Evolutionary conservation across 2,797 vertebrate species (phyloP).

Genomic region (Eulemur mongoz): DNA sequence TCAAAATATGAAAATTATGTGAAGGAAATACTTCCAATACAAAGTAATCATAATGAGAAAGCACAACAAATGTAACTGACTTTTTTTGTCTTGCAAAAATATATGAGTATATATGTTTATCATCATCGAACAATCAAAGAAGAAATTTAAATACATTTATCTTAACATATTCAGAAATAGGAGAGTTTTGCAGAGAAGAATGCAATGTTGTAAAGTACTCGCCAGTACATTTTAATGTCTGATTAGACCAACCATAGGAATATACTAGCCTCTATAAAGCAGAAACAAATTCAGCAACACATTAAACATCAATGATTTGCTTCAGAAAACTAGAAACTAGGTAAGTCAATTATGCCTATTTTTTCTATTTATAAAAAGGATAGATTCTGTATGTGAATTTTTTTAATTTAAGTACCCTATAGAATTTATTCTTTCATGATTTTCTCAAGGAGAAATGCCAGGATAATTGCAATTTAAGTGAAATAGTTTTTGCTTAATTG

Average conservation of each 20-base stretch:
- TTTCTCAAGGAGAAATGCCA: conserved; percentile 25
- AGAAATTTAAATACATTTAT: conserved; percentile 51
- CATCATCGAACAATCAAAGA: neutral
- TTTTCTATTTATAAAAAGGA: neutral
- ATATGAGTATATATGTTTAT: neutral
- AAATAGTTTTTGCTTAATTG: neutral
- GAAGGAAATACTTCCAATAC: conserved; percentile 45
- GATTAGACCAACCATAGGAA: neutral
- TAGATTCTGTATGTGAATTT: neutral
- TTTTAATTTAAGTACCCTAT: neutral
- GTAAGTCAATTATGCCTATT: neutral
- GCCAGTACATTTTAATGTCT: neutral
- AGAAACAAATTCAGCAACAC: neutral
- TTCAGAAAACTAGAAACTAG: neutral
- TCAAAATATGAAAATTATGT: neutral
- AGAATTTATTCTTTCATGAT: neutral
- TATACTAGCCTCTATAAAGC: neutral
- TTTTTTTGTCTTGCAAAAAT: conserved; percentile 53
- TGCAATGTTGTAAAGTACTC: neutral
- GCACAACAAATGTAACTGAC: conserved; percentile 52
- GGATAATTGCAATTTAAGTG: neutral
- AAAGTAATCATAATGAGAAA: conserved; percentile 36
- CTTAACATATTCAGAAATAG: conserved; percentile 32
- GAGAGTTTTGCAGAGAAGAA: neutral
- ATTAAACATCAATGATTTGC: neutral